Conservation (phyloP, 2,797 vertebrate genomes). For the Harpagifer antarcticus region DNA sequence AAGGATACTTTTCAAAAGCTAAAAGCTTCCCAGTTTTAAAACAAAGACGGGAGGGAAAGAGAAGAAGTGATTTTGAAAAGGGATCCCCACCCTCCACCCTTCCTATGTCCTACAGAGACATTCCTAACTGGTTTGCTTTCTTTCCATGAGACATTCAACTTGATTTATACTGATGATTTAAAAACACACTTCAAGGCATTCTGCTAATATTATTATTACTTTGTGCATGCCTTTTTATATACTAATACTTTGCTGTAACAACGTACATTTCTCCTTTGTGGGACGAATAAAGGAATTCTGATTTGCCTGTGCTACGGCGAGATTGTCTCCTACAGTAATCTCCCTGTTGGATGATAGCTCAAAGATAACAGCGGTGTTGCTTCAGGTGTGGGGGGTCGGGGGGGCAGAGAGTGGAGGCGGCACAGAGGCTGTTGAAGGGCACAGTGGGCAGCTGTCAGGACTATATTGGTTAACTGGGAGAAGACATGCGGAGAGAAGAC, state of each 20-base stretch:
- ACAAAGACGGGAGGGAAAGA: conserved; percentile 83
- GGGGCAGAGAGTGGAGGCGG: conserved; percentile 18
- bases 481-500: conserved; percentile 75
- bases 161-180: conserved; percentile 10
- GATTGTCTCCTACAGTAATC: conserved; percentile 1
- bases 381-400: conserved; percentile 39
- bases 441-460: conserved; percentile 81
- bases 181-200: neutral
- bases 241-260: too few relatives aligned
- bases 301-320: neutral
- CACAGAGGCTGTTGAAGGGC: conserved; percentile 68
- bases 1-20: conserved; percentile 91
- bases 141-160: conserved; percentile 45
- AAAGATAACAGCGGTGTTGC: conserved; percentile 26
- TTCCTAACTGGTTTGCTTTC: conserved; percentile 69
- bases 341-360: neutral
- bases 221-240: too few relatives aligned
- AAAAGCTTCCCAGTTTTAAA: conserved; percentile 92
- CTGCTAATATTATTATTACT: too few relatives aligned
- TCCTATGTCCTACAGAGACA: conserved; percentile 70
- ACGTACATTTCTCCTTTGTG: too few relatives aligned
- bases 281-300: too few relatives aligned
- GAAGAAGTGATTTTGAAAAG: conserved; percentile 84
- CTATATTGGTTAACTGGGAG: conserved; percentile 74
- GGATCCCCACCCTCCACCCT: conserved; percentile 63